Conservation (phyloP, 2,113 vertebrate genomes). For the Brienomyrus brachyistius region DNA sequence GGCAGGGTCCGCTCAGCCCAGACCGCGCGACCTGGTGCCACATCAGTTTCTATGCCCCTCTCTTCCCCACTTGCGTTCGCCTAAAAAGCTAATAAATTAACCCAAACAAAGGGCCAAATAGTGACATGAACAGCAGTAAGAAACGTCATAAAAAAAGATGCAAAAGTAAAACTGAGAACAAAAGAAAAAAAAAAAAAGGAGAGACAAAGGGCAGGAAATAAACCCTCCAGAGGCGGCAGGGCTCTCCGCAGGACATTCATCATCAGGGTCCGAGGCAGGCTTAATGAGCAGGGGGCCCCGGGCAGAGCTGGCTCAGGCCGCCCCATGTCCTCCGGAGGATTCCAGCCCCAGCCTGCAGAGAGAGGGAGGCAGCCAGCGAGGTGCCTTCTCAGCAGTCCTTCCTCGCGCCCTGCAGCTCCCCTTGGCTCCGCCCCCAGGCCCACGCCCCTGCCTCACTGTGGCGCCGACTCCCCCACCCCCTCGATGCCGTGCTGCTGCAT, state of each 20-base stretch:
- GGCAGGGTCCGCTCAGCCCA: background rate
- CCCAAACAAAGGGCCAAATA: constrained; percentile 40
- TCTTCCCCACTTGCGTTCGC: constrained; percentile 28
- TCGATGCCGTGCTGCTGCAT: constrained; percentile 77
- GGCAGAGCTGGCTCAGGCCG: background rate
- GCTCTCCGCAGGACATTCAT: background rate
- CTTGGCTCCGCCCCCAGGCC: background rate
- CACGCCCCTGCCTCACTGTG: constrained; percentile 53
- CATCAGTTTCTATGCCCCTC: background rate
- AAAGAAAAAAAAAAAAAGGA: constrained; percentile 1
- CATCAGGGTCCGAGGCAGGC: constrained; percentile 39
- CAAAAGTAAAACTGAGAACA: background rate
- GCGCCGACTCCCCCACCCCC: constrained; percentile 60
- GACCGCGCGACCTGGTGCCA: background rate
- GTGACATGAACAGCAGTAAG: constrained; percentile 26
- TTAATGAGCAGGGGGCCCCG: constrained; percentile 37
- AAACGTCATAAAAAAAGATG: constrained; percentile 29
- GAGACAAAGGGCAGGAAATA: background rate
- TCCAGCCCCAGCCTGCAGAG: background rate
- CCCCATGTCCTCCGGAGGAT: background rate
- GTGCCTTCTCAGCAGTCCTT: background rate
- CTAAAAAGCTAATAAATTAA: constrained; percentile 58
- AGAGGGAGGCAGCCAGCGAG: background rate
- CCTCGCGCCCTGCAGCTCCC: background rate
- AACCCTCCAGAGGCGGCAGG: background rate